Percentiles rank a stretch among this genome's conserved stretches.
phyloP scores from a whole-genome alignment of 2,888 invertebrate species.

The Tromatobia lineatoria region DNA sequence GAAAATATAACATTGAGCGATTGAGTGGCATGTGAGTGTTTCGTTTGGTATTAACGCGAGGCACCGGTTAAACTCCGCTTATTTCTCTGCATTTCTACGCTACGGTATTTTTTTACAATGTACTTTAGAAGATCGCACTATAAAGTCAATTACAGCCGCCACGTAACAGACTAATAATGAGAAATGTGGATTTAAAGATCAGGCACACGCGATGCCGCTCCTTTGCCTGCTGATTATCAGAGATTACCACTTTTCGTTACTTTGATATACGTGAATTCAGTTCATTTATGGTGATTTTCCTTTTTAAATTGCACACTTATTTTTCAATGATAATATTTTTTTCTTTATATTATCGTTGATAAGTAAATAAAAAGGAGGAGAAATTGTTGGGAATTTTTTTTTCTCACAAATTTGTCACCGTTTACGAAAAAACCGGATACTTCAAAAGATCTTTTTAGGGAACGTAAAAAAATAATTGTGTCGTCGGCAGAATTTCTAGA shows the following conservation, averaged over 20 bases:
- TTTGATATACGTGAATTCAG: background rate
- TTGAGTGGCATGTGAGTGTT: slow-evolving; percentile 35
- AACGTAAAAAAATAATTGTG: too few species aligned
- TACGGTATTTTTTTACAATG: slow-evolving; percentile 61
- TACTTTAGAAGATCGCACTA: slow-evolving; percentile 59
- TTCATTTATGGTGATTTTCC: background rate
- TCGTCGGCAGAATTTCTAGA: too few species aligned
- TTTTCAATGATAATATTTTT: too few species aligned
- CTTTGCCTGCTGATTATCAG: background rate
- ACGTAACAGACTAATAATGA: slow-evolving; percentile 39
- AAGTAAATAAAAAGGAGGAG: too few species aligned
- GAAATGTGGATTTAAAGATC: slow-evolving; percentile 21
- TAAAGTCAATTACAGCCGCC: slow-evolving; percentile 64
- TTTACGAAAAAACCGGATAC: too few species aligned
- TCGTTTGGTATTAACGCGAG: slow-evolving; percentile 44
- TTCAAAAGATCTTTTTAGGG: too few species aligned
- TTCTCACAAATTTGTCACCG: too few species aligned
- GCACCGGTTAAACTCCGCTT: slow-evolving; percentile 29
- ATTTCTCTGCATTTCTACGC: slow-evolving; percentile 61
- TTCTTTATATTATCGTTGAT: too few species aligned
- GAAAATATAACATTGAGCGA: slow-evolving; percentile 50
- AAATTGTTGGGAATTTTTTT: too few species aligned
- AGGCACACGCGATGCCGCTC: background rate
- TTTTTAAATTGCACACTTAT: background rate
- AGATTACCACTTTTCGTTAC: background rate